phyloP scores from a whole-genome alignment of 2,888 invertebrate genomes.

The Gastracanthus pulcherrimus region DNA sequence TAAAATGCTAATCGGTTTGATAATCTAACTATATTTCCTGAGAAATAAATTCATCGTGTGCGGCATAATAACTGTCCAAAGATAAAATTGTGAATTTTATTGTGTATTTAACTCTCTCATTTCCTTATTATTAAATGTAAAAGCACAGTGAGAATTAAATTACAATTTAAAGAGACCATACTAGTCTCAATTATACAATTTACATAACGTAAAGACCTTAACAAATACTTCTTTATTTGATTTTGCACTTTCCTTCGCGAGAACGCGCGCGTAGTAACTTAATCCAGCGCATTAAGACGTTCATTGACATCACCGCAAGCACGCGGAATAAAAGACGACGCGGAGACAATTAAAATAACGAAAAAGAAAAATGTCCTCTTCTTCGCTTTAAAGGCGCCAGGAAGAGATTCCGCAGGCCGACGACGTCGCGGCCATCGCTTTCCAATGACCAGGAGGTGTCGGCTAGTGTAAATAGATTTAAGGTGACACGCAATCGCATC shows the following conservation, averaged over 20 bases:
- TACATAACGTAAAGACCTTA: no score
- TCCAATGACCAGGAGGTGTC: slow-evolving; percentile 82
- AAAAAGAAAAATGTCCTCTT: slow-evolving; percentile 11
- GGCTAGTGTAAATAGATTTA: slow-evolving; percentile 83
- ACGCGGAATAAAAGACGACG: no score
- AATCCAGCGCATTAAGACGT: no score
- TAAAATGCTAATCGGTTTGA: background rate
- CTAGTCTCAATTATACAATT: no score
- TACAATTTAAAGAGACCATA: no score
- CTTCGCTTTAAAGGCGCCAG: slow-evolving; percentile 80
- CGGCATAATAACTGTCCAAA: background rate
- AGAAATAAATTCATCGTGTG: background rate
- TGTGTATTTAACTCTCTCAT: background rate
- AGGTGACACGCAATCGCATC: slow-evolving; percentile 73
- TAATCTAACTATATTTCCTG: background rate
- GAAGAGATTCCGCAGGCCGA: slow-evolving; percentile 84
- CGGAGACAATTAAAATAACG: no score
- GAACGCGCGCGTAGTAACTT: no score
- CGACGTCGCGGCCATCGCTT: slow-evolving; percentile 81
- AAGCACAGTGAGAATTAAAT: background rate
- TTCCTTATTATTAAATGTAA: no score
- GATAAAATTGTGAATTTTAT: background rate
- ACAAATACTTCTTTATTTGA: no score
- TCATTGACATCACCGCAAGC: no score
- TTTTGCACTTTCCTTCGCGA: no score